Base-by-base conservation (phyloP, 1,140 invertebrate species). In the Caenorhabditis latens region DNA sequence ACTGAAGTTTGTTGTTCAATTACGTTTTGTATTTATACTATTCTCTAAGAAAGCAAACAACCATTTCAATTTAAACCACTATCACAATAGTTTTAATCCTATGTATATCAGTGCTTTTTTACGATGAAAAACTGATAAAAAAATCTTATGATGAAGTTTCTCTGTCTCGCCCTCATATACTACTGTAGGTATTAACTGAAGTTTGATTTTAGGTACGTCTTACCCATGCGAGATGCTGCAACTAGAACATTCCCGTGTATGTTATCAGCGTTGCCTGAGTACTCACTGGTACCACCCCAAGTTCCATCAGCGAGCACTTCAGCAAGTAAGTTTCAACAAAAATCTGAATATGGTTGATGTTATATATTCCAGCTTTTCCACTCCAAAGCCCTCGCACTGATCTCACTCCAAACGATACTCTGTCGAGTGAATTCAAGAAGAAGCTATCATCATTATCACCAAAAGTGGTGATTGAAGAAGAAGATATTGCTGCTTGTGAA, bases 191-290 rank as follows among this genome's bases (percentile, higher is more conserved):
- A 32, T 32, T 32, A 14, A 0, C 61, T 11, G 32, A 32, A 40
- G 11, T 63, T 63, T 40, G 24, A 21, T 63, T 32, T 32, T 32
- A 85, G 84, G 84, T 53, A 85, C 40, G 84, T 85, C 2, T 50
- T 85, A 53, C 84, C 84, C 13, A 85, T 85, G 46, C 40, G 84
- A 3, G 84, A 85, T 79, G 84, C 84, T 21, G 84, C 84, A 11
- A 58, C 67, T 43, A 32, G 67, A 46, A 53, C 50, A 9, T 85
- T 85, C 79, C 84, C 84, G 8, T 71, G 43, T n/a, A 65, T 85
- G 48, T 53, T 71, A 48, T 75, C 65, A 19, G 67, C 67, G 19
- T 42, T 85, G 0, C 84, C 84, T 2, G 84, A 85, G n/a, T 85
- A 85, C 24, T 50, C 84, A 46, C 50, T 85, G 48, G 84, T 85